These are phyloP conservation scores for Emesis castigata DNA, from an alignment of 2,888 invertebrate species.

Conservation along the genomic window DNA sequence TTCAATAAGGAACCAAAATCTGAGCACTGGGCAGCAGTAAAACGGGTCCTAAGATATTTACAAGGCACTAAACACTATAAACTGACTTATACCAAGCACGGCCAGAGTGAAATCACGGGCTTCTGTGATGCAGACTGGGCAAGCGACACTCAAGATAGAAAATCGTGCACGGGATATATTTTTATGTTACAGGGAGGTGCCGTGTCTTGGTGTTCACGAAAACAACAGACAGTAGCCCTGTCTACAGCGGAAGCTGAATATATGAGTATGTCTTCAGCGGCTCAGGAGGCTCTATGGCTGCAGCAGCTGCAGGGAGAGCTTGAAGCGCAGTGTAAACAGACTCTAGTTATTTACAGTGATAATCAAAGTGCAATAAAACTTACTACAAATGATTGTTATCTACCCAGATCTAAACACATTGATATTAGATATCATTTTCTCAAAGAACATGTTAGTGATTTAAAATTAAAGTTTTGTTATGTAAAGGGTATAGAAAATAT, in stretches of 20 bases:
- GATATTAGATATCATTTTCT: not conserved
- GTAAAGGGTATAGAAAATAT: not conserved
- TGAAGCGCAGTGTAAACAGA: not conserved
- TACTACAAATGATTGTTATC: not conserved
- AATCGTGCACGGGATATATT: not conserved
- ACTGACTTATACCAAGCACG: not conserved
- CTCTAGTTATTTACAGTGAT: not conserved
- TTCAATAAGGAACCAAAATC: constrained; percentile 22
- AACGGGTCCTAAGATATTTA: not conserved
- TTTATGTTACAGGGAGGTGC: too few species aligned
- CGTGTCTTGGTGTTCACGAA: constrained; percentile 43
- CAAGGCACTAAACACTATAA: constrained; percentile 1
- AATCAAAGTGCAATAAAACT: not conserved
- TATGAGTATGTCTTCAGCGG: too few species aligned
- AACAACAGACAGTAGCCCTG: constrained; percentile 49
- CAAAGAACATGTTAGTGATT: not conserved
- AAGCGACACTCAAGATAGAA: constrained; percentile 12
- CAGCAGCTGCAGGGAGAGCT: not conserved
- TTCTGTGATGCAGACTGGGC: constrained; percentile 2
- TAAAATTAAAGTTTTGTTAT: not conserved
- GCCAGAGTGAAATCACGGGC: not conserved
- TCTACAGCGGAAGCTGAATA: constrained; percentile 47
- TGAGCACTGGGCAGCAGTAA: constrained; percentile 12
- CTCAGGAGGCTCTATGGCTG: not conserved
- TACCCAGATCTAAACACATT: not conserved